Conservation (phyloP, 1,140 invertebrate species). For the Leptopilina clavipes region DNA sequence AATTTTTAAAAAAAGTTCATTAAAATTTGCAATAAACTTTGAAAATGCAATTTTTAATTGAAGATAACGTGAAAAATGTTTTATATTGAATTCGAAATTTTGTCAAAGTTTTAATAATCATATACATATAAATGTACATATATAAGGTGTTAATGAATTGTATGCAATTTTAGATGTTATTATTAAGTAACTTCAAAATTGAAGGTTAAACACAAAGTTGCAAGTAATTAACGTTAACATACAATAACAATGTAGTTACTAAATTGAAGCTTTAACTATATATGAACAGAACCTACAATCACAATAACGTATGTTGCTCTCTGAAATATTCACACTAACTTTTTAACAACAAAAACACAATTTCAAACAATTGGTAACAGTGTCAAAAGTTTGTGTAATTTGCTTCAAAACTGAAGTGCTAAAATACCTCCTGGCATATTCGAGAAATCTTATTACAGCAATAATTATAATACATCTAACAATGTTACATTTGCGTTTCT, state of each 20-base stretch:
- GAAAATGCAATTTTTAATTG: too few species aligned
- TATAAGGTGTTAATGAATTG: too few species aligned
- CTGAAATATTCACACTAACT: conserved; percentile 25
- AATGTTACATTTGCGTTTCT: background rate
- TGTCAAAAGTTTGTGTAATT: background rate
- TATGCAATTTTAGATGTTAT: background rate
- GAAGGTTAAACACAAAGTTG: conserved; percentile 12
- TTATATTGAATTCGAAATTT: too few species aligned
- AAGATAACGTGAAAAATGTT: too few species aligned
- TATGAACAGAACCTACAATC: conserved; percentile 23
- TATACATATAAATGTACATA: background rate
- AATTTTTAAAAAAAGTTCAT: too few species aligned
- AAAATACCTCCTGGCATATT: background rate
- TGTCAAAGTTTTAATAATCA: background rate
- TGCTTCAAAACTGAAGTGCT: background rate
- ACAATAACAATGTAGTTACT: conserved; percentile 18
- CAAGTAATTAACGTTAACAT: background rate
- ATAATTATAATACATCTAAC: background rate
- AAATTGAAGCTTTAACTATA: background rate
- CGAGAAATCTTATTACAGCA: too few species aligned
- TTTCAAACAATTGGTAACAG: conserved; percentile 19
- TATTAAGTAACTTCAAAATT: conserved; percentile 14
- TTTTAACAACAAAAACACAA: conserved; percentile 21
- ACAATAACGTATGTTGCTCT: conserved; percentile 27
- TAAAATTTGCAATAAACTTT: too few species aligned